Percentiles rank a stretch among this genome's conserved stretches.
Conservation (phyloP, 92 coral and sea anemone species). For the Parazoanthus swiftii region DNA sequence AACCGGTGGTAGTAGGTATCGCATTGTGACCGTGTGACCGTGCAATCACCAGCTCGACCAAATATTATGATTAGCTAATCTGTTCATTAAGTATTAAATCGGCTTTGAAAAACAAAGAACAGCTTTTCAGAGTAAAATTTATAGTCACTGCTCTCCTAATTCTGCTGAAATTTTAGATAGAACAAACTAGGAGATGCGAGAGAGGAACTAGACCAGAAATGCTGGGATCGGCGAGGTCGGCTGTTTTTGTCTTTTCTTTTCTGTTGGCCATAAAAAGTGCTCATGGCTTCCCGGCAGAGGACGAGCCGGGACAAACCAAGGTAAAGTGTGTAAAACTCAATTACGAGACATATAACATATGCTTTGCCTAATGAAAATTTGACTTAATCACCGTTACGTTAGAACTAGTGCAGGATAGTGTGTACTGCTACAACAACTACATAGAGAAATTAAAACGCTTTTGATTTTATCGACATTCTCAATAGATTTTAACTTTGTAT, state of each 20-base stretch:
- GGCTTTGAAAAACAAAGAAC: neutral
- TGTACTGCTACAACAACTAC: neutral
- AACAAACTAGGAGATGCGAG: slow-evolving; percentile 3
- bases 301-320: slow-evolving; percentile 30
- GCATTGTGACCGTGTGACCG: slow-evolving; percentile 19
- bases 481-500: neutral
- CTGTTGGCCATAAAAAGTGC: neutral
- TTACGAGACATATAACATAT: neutral
- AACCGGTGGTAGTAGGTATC: slow-evolving; percentile 38
- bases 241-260: neutral
- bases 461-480: neutral
- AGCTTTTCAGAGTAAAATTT: slow-evolving; percentile 1
- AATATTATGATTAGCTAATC: slow-evolving; percentile 35
- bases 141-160: neutral
- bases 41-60: slow-evolving; percentile 14
- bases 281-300: neutral
- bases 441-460: neutral
- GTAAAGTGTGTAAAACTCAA: neutral
- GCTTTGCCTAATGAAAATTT: neutral
- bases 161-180: neutral
- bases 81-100: slow-evolving; percentile 17
- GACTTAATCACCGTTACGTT: neutral
- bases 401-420: neutral
- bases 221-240: neutral
- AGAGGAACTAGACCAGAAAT: neutral